Percentiles rank a stretch among this genome's conserved stretches.
Conservation (phyloP, 2,113 vertebrate genomes). For the Zeus faber region DNA sequence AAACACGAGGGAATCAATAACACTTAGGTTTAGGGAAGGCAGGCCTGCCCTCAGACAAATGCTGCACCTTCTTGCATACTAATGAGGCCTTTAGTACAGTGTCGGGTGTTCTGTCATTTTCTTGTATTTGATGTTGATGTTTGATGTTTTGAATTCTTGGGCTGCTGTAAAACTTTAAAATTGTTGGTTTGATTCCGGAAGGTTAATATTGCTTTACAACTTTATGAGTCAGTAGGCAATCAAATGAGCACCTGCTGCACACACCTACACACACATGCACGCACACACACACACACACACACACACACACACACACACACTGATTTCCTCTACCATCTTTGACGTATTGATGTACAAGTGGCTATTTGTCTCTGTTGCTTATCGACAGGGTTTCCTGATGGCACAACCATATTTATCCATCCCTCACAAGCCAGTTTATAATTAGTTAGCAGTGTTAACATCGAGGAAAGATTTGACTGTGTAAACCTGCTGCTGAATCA, state of each 20-base stretch:
- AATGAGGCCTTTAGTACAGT: slow-evolving; percentile 44
- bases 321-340: slow-evolving; percentile 10
- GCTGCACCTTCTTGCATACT: slow-evolving; percentile 55
- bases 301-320: slow-evolving; percentile 1
- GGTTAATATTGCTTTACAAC: too few relatives aligned
- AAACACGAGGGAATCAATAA: slow-evolving; percentile 70
- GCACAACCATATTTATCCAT: slow-evolving; percentile 52
- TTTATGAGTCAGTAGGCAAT: too few relatives aligned
- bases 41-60: slow-evolving; percentile 54
- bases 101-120: slow-evolving; percentile 4
- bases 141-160: not conserved
- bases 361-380: slow-evolving; percentile 4
- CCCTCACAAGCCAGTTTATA: slow-evolving; percentile 61
- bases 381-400: slow-evolving; percentile 34
- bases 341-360: too few relatives aligned
- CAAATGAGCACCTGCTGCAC: too few relatives aligned
- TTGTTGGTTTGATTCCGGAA: too few relatives aligned
- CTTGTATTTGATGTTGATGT: not conserved
- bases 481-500: slow-evolving; percentile 64
- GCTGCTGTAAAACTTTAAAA: too few relatives aligned
- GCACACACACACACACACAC: too few relatives aligned
- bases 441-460: slow-evolving; percentile 70
- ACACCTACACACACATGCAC: too few relatives aligned
- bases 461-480: slow-evolving; percentile 68
- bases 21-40: slow-evolving; percentile 65